These are phyloP conservation scores for Chrysogorgia sp. DNA, from an alignment of 92 coral and sea anemone species.

Conservation along the genomic window DNA sequence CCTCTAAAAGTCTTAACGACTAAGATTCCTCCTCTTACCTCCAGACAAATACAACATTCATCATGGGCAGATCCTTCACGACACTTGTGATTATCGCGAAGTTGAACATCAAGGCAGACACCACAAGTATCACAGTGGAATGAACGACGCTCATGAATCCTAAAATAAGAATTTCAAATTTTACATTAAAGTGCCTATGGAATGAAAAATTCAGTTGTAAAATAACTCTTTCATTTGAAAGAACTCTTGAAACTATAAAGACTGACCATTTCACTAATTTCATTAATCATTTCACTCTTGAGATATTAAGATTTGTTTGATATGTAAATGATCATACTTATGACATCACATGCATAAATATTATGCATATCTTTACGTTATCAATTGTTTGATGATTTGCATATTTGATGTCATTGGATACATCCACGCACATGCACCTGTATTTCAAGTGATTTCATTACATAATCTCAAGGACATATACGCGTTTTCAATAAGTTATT, in stretches of 20 bases:
- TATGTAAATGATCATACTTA: no score
- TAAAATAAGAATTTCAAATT: not conserved
- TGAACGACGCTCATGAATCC: slow-evolving; percentile 18
- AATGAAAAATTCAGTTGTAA: no score
- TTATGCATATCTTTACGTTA: no score
- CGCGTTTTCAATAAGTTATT: no score
- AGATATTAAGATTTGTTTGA: no score
- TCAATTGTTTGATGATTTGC: no score
- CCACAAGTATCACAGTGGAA: slow-evolving; percentile 65
- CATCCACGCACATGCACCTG: not conserved
- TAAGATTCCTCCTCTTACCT: slow-evolving; percentile 58
- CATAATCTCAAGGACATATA: not conserved
- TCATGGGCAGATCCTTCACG: slow-evolving; percentile 82
- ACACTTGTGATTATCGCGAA: slow-evolving; percentile 77
- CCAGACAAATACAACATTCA: slow-evolving; percentile 83
- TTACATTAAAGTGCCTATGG: not conserved
- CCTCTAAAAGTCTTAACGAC: no score
- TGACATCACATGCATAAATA: no score
- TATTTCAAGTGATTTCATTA: not conserved
- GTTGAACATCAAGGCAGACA: slow-evolving; percentile 74
- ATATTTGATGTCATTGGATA: not conserved
- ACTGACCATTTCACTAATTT: no score
- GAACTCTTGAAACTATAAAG: no score
- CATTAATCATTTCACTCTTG: no score
- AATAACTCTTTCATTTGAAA: no score